Evolutionary conservation across 2,113 vertebrate species (phyloP).

Genomic region (Cyanoderma ruficeps): DNA sequence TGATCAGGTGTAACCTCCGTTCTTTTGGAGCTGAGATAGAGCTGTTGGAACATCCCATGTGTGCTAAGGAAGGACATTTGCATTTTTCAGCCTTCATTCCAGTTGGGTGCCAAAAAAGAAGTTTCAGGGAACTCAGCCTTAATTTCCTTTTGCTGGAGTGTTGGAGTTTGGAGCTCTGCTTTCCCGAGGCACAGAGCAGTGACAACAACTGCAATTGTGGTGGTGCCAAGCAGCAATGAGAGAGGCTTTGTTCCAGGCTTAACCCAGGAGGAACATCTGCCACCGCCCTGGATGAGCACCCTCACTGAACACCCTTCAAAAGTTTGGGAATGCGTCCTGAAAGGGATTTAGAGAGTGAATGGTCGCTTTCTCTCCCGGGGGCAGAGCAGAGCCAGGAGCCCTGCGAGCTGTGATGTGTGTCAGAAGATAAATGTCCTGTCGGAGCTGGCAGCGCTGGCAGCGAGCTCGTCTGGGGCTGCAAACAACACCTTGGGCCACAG

Average conservation of each 20-base stretch:
- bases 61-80: background rate
- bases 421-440: background rate
- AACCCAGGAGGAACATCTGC: background rate
- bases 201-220: background rate
- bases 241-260: background rate
- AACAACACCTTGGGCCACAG: background rate
- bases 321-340: background rate
- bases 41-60: background rate
- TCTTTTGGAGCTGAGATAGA: background rate
- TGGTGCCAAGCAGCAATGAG: background rate
- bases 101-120: background rate
- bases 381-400: background rate
- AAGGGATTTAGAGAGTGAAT: background rate
- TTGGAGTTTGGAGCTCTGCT: background rate
- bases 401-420: background rate
- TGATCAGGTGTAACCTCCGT: background rate
- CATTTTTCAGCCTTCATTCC: background rate
- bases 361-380: background rate
- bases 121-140: background rate
- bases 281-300: fast-evolving
- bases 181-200: background rate
- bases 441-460: background rate
- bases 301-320: background rate
- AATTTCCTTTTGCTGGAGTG: background rate
- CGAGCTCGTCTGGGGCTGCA: background rate